A percentile compares a stretch with the other conserved stretches of the same genome.
Conservation (phyloP, 53 echinoderm and acorn worm genomes). For the Stichopus horrens region DNA sequence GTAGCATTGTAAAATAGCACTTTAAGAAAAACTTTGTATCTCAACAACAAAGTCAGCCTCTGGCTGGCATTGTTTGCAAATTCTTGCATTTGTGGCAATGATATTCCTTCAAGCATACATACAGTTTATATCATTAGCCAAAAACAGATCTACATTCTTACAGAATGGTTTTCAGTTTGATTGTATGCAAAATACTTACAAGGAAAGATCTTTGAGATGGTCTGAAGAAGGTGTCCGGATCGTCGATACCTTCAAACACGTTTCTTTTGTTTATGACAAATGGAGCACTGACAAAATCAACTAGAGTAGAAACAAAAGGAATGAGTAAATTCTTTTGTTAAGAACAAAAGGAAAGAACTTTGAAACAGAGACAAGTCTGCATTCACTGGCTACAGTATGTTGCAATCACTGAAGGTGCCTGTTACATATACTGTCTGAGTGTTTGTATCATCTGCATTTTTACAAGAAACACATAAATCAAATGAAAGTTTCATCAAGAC, state of each 20-base stretch:
- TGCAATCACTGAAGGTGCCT: no score
- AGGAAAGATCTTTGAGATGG: conserved; percentile 75
- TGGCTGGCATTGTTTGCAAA: no score
- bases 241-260: conserved; percentile 81
- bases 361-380: no score
- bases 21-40: no score
- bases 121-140: background rate
- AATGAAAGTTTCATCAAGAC: no score
- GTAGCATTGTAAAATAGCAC: background rate
- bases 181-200: conserved; percentile 55
- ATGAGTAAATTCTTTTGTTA: background rate
- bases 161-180: background rate
- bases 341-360: no score
- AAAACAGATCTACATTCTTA: background rate
- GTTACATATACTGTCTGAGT: no score
- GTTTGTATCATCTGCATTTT: no score
- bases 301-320: conserved; percentile 46
- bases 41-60: no score
- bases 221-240: conserved; percentile 87
- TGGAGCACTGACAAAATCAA: conserved; percentile 96
- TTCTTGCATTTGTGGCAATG: no score
- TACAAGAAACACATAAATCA: no score
- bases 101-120: background rate
- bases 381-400: no score
- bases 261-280: conserved; percentile 75